These are phyloP conservation scores for Gastrophryne carolinensis DNA, from an alignment of 2,797 vertebrate species.

Conservation along the genomic window DNA sequence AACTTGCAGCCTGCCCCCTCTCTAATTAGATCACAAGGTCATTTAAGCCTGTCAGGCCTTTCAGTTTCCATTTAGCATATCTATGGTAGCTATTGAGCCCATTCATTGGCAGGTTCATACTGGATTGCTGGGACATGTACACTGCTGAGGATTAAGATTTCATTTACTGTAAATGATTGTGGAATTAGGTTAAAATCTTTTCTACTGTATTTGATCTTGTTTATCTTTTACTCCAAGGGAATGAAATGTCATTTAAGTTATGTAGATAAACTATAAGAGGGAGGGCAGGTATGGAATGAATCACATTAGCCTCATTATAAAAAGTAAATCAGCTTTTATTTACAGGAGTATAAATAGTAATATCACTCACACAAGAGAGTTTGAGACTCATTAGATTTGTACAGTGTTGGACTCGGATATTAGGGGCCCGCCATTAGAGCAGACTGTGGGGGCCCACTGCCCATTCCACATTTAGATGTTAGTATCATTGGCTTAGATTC, in stretches of 20 bases:
- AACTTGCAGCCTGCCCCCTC: not conserved
- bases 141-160: slow-evolving; percentile 15
- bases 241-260: not conserved
- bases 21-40: slow-evolving; percentile 29
- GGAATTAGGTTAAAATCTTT: slow-evolving; percentile 18
- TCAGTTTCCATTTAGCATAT: slow-evolving; percentile 11
- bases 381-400: too few species aligned
- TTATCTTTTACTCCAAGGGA: not conserved
- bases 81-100: slow-evolving; percentile 1
- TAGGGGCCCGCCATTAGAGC: too few species aligned
- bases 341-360: not conserved
- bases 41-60: slow-evolving; percentile 30
- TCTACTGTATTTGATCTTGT: not conserved
- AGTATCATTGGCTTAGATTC: too few species aligned
- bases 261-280: not conserved
- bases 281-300: not conserved
- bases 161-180: slow-evolving; percentile 29
- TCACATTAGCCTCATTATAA: not conserved
- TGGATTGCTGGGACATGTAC: not conserved
- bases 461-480: too few species aligned
- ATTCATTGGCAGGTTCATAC: slow-evolving; percentile 3
- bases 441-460: too few species aligned
- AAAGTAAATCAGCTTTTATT: not conserved
- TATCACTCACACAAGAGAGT: too few species aligned
- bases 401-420: too few species aligned